Evolutionary conservation across 2,797 vertebrate species (phyloP).

Genomic region (Lacerta bilineata): DNA sequence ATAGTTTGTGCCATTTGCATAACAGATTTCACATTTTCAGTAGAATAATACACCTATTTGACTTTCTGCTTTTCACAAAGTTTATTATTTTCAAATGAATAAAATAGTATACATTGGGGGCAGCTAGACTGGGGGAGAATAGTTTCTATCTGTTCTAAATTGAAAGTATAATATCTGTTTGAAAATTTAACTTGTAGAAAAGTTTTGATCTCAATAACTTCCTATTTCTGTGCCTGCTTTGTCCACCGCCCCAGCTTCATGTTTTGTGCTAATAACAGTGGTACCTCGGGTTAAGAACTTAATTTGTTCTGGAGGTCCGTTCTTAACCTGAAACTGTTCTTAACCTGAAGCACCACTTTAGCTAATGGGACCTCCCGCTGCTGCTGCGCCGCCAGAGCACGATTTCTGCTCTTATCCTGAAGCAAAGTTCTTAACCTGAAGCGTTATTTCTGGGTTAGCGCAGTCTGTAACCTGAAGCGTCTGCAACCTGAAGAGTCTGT

Average conservation of each 20-base stretch:
- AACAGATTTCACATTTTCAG: background rate
- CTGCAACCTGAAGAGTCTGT: too few relatives aligned
- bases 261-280: background rate
- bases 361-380: too few relatives aligned
- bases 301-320: too few relatives aligned
- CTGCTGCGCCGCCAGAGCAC: too few relatives aligned
- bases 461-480: too few relatives aligned
- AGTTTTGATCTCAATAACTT: background rate
- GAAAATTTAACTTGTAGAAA: background rate
- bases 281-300: too few relatives aligned
- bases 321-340: too few relatives aligned
- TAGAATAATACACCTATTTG: background rate
- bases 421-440: too few relatives aligned
- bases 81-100: background rate
- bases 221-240: background rate
- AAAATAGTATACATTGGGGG: background rate
- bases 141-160: background rate
- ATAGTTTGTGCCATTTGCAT: background rate
- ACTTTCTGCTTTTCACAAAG: background rate
- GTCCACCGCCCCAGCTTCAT: background rate
- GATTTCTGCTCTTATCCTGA: too few relatives aligned
- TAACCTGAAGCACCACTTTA: too few relatives aligned
- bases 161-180: background rate
- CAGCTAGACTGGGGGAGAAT: background rate
- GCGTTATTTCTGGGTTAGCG: too few relatives aligned